Evolutionary conservation across 1,140 invertebrate genomes (phyloP).

Genomic region (Anadara kagoshimensis): DNA sequence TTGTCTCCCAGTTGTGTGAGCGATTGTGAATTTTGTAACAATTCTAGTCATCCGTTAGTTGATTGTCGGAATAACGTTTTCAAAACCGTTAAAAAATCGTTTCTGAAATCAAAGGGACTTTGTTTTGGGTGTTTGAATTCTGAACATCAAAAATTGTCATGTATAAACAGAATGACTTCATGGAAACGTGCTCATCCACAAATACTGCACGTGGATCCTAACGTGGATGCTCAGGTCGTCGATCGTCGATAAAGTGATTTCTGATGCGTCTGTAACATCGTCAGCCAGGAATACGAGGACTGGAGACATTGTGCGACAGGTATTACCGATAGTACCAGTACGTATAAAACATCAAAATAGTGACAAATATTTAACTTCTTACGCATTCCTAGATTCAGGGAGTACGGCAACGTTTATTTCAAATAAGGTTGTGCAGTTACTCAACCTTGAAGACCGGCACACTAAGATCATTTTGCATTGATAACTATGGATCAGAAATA

Average conservation of each 20-base stretch:
- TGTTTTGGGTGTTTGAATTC: conserved; percentile 24
- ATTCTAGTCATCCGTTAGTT: not conserved
- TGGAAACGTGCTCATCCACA: conserved; percentile 8
- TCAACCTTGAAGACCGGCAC: conserved; percentile 14
- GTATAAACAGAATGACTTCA: conserved; percentile 2
- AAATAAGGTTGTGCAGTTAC: not conserved
- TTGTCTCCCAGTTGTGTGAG: no score
- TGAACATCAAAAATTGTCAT: conserved; percentile 9
- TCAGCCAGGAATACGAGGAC: conserved; percentile 13
- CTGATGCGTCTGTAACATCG: not conserved
- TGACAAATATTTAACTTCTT: conserved; percentile 21
- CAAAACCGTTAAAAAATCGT: not conserved
- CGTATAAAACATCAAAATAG: conserved; percentile 16
- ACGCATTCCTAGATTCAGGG: conserved; percentile 29
- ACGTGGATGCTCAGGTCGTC: not conserved
- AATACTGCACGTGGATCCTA: conserved; percentile 16
- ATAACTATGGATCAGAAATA: conserved; percentile 14
- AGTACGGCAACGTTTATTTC: conserved; percentile 30
- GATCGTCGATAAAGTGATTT: not conserved
- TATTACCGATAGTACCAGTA: conserved; percentile 26
- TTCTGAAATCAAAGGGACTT: conserved; percentile 12
- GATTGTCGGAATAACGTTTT: not conserved
- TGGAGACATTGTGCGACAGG: not conserved
- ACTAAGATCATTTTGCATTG: conserved; percentile 4
- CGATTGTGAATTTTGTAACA: not conserved